Percentiles rank a stretch among this genome's conserved stretches.
Conservation (phyloP, 2,888 invertebrate species). For the Therioaphis trifolii region DNA sequence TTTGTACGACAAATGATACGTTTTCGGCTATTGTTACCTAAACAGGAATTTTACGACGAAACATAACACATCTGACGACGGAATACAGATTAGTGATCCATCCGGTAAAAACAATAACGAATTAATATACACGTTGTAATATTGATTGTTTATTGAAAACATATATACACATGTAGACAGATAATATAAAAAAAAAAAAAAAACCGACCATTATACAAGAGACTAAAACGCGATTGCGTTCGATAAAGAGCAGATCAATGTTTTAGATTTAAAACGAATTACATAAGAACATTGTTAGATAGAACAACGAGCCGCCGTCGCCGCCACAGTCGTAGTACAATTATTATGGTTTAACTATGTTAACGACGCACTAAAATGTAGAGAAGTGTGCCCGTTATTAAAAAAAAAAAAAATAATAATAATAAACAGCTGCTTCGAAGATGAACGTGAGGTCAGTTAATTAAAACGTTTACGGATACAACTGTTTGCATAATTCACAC, state of each 20-base stretch:
- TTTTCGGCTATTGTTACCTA: no score
- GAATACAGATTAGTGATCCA: constrained; percentile 23
- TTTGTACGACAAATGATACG: no score
- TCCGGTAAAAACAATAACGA: background rate
- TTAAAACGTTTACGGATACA: constrained; percentile 14
- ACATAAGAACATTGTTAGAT: background rate
- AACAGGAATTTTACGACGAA: background rate
- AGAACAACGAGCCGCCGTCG: background rate
- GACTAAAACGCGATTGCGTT: constrained; percentile 14
- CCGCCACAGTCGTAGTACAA: no score
- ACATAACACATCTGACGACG: background rate
- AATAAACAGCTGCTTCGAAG: constrained; percentile 7
- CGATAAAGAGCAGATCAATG: constrained; percentile 36
- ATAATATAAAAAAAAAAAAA: background rate
- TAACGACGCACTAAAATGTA: background rate
- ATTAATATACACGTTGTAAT: background rate
- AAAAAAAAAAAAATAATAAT: background rate
- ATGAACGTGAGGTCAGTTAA: background rate
- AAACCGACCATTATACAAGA: background rate
- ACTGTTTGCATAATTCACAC: constrained; percentile 46
- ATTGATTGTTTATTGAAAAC: constrained; percentile 5
- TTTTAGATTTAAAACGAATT: constrained; percentile 38
- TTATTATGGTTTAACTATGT: background rate
- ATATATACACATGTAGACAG: background rate
- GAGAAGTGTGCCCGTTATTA: background rate